Conservation (phyloP, 2,113 vertebrate species). For the Nibea albiflora region DNA sequence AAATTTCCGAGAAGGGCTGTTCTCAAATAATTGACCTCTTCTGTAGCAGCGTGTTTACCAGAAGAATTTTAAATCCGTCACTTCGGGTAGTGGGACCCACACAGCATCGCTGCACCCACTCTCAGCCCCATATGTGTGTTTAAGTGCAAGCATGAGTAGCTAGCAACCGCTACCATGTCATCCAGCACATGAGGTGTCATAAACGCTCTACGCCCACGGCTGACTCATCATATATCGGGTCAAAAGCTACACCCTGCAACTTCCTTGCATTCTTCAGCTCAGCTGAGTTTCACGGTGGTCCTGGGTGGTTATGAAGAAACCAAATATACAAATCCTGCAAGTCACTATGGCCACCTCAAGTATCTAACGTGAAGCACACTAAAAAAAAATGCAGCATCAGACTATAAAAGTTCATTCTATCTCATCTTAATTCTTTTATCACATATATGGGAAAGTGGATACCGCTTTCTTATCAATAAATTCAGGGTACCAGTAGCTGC, state of each 20-base stretch:
- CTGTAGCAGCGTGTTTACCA: background rate
- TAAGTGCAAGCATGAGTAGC: background rate
- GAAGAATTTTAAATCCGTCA: slow-evolving; percentile 1
- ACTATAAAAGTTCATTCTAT: no score
- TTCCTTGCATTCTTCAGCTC: background rate
- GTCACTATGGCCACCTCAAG: no score
- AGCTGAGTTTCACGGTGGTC: background rate
- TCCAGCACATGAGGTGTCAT: background rate
- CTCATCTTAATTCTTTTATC: no score
- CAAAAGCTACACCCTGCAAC: background rate
- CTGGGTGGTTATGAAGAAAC: background rate
- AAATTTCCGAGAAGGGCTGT: background rate
- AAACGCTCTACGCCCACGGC: slow-evolving; percentile 34
- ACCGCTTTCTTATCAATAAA: background rate
- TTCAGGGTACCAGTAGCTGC: no score
- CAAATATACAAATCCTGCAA: background rate
- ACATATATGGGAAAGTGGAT: background rate
- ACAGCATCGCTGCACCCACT: background rate
- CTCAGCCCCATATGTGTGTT: no score
- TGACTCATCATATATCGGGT: slow-evolving; percentile 1
- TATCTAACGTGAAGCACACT: no score
- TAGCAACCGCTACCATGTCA: background rate
- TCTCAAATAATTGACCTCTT: background rate
- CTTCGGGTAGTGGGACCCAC: background rate
- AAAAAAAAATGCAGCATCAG: no score